Percentiles rank a stretch among this genome's conserved stretches.
Evolutionary conservation across 2,797 vertebrate species (phyloP).

Genomic region (Ibycter americanus): DNA sequence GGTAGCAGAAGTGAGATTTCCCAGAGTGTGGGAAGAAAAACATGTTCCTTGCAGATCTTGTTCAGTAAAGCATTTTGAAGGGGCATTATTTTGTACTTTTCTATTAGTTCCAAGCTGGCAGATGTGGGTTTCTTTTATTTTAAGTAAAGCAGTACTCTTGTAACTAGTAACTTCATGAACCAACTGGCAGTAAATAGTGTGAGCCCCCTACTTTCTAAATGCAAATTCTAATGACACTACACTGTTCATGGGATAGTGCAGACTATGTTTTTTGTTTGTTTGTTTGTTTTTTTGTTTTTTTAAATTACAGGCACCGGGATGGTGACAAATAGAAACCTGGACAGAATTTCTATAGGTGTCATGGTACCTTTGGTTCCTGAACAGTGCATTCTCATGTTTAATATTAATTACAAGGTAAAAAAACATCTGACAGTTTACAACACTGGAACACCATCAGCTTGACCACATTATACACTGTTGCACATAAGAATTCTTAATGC

Average conservation of each 20-base stretch:
- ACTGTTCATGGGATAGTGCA: not conserved
- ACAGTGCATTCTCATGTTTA: conserved; percentile 5
- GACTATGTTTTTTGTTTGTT: not conserved
- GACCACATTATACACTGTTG: conserved; percentile 8
- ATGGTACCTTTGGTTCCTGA: not conserved
- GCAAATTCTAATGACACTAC: not conserved
- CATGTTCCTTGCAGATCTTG: not conserved
- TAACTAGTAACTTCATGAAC: not conserved
- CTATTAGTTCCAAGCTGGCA: not conserved
- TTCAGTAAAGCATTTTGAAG: conserved; percentile 14
- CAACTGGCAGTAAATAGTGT: not conserved
- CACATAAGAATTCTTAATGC: conserved; percentile 61
- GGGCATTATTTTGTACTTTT: not conserved
- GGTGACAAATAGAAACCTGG: not conserved
- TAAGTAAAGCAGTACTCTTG: not conserved
- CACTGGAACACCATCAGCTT: conserved; percentile 28
- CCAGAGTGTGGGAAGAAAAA: conserved; percentile 7
- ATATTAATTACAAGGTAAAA: conserved; percentile 48
- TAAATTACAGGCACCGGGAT: not conserved
- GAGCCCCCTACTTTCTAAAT: not conserved
- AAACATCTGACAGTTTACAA: conserved; percentile 42
- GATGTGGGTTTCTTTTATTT: not conserved
- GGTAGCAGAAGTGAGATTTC: not conserved
- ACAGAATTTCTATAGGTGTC: not conserved
- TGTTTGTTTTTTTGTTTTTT: not conserved